phyloP scores from a whole-genome alignment of 2,113 vertebrate genomes.

The Globicephala melas region DNA sequence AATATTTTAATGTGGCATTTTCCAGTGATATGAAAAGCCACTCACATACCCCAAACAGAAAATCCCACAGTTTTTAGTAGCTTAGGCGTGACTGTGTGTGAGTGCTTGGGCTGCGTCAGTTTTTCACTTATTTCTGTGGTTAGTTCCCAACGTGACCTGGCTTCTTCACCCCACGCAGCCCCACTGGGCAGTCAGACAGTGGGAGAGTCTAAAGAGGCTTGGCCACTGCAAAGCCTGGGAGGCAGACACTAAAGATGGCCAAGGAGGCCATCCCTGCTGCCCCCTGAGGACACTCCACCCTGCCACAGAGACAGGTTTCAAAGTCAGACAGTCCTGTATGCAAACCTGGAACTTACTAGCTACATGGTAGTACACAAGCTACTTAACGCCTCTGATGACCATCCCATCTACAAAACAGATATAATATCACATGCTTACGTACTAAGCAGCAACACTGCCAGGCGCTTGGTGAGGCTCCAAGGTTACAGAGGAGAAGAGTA shows the following conservation, averaged over 20 bases:
- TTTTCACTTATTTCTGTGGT: not conserved
- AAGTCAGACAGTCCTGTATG: not conserved
- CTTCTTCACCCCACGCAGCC: not conserved
- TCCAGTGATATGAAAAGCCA: not conserved
- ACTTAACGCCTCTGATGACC: not conserved
- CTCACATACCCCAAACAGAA: not conserved
- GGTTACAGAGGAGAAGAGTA: not conserved
- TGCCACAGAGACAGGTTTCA: not conserved
- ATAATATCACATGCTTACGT: not conserved
- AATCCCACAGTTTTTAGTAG: not conserved
- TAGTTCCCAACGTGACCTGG: not conserved
- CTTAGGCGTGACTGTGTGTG: not conserved
- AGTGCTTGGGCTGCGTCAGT: not conserved
- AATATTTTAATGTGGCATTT: not conserved
- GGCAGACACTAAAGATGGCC: not conserved
- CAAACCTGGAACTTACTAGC: not conserved
- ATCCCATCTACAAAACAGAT: not conserved
- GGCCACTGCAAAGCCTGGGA: not conserved
- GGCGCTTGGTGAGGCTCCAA: not conserved
- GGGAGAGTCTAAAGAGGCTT: not conserved
- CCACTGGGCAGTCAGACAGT: not conserved
- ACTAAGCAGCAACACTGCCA: not conserved
- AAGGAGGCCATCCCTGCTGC: not conserved
- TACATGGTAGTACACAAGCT: not conserved
- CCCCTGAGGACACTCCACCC: not conserved